Conservation (phyloP, 2,113 vertebrate species). For the Grantiella picta region DNA sequence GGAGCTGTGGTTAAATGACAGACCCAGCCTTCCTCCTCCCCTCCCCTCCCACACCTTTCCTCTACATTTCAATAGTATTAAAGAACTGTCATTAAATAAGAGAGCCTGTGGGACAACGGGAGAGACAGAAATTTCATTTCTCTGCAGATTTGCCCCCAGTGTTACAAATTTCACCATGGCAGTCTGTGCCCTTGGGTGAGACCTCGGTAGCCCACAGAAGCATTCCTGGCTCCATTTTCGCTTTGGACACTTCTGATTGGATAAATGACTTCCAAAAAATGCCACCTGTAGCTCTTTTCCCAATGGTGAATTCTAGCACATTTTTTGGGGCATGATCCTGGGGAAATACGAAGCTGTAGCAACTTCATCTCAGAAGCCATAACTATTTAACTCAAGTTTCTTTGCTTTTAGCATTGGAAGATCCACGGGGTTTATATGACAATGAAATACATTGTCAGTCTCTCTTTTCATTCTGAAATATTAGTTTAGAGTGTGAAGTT, state of each 20-base stretch:
- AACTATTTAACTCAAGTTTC: neutral
- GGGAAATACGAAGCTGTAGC: neutral
- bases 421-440: neutral
- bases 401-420: neutral
- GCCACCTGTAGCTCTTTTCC: neutral
- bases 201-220: neutral
- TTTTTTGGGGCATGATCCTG: neutral
- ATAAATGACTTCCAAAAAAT: neutral
- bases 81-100: neutral
- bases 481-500: neutral
- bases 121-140: neutral
- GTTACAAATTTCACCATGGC: neutral
- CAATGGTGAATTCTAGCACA: fast-evolving
- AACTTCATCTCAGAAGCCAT: neutral
- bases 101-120: neutral
- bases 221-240: neutral
- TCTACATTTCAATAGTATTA: slow-evolving; percentile 8
- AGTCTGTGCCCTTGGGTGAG: fast-evolving
- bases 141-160: neutral
- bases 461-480: neutral
- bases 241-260: neutral
- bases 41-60: slow-evolving; percentile 26
- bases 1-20: slow-evolving; percentile 25
- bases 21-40: neutral
- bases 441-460: neutral